Conservation (phyloP, 2,113 vertebrate genomes). For the Spea bombifrons region DNA sequence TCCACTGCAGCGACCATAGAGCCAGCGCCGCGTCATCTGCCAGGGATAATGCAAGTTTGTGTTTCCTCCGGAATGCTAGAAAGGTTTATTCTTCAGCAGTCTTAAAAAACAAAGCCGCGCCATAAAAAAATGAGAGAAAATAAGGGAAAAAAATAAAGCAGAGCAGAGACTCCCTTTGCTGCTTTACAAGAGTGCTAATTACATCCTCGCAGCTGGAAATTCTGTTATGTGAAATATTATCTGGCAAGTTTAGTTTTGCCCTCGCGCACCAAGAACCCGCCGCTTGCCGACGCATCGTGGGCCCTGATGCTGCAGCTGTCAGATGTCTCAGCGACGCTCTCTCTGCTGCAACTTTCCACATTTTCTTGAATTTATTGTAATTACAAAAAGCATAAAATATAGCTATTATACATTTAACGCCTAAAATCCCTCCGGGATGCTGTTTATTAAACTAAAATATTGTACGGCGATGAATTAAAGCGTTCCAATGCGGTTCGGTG, state of each 20-base stretch:
- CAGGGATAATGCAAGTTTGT: slow-evolving; percentile 24
- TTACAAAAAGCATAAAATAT: not conserved
- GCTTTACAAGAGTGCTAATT: slow-evolving; percentile 40
- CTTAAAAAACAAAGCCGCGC: slow-evolving; percentile 13
- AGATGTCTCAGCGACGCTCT: slow-evolving; percentile 4
- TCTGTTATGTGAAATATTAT: slow-evolving; percentile 43
- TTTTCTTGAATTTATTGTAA: slow-evolving; percentile 21
- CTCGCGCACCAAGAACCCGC: slow-evolving; percentile 13
- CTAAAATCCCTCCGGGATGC: not conserved
- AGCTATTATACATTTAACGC: not conserved
- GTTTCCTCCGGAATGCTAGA: slow-evolving; percentile 12
- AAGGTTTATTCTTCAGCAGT: slow-evolving; percentile 35
- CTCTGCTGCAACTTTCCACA: not conserved
- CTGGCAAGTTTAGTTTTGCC: slow-evolving; percentile 35
- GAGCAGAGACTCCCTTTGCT: slow-evolving; percentile 28
- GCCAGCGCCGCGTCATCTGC: not conserved
- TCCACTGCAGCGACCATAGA: not conserved
- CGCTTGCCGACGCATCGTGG: slow-evolving; percentile 15
- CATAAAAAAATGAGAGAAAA: not conserved
- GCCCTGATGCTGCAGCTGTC: slow-evolving; percentile 33
- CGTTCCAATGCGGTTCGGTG: too few species aligned
- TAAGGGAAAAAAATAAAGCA: not conserved
- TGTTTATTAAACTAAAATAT: not conserved
- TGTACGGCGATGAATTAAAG: too few species aligned
- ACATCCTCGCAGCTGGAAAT: slow-evolving; percentile 46